Evolutionary conservation across 2,113 vertebrate genomes (phyloP).

Genomic region (Ceuthmochares aereus): DNA sequence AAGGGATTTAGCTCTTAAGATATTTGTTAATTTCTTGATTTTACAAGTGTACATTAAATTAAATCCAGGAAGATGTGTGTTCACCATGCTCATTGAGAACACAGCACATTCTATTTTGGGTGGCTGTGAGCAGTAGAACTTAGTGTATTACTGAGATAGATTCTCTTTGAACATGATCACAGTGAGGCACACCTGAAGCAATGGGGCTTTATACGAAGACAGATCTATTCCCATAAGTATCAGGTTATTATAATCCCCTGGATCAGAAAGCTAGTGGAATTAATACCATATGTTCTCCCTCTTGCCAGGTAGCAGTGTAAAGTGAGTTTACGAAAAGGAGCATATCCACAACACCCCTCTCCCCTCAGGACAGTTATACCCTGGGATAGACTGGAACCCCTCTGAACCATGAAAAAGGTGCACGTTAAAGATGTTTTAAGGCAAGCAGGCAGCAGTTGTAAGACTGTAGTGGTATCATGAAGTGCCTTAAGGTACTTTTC

Average conservation of each 20-base stretch:
- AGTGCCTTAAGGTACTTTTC: background rate
- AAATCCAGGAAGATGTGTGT: background rate
- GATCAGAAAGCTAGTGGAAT: background rate
- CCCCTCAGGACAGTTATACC: background rate
- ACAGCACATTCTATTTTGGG: accelerated
- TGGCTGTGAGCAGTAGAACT: background rate
- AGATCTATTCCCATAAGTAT: background rate
- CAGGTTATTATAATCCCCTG: background rate
- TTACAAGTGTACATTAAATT: background rate
- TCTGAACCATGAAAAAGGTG: background rate
- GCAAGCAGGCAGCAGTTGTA: background rate
- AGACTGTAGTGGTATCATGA: accelerated
- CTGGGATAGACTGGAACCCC: background rate
- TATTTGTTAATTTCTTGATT: background rate
- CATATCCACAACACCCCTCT: background rate
- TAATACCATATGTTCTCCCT: background rate
- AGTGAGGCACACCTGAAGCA: background rate
- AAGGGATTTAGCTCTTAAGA: background rate
- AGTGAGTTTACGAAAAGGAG: background rate
- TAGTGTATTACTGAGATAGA: accelerated
- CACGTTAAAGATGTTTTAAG: background rate
- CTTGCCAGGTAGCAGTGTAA: background rate
- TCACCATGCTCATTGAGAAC: background rate
- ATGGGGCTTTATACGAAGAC: background rate
- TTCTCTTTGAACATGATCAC: background rate